Percentiles rank a stretch among this genome's conserved stretches.
Evolutionary conservation across 1,140 invertebrate species (phyloP).

Genomic region (Myzus persicae): DNA sequence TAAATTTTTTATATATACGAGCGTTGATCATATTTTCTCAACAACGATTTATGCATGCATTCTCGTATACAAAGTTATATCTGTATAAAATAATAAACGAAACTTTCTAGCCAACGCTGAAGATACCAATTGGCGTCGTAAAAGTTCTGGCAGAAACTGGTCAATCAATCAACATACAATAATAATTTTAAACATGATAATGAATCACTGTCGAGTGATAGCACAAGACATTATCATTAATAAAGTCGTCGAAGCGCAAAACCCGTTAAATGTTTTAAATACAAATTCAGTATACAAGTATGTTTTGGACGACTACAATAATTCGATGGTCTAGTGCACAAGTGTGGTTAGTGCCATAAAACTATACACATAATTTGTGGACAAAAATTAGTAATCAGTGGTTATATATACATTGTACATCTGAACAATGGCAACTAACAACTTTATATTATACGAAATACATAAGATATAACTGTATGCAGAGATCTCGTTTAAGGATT

Average conservation of each 20-base stretch:
- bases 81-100: not conserved
- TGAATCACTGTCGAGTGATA: not conserved
- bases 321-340: not conserved
- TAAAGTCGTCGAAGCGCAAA: not conserved
- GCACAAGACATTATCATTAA: not conserved
- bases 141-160: not conserved
- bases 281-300: no score
- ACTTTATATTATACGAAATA: not conserved
- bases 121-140: not conserved
- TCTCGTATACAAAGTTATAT: not conserved
- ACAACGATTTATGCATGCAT: not conserved
- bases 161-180: constrained; percentile 24
- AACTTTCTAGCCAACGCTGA: not conserved
- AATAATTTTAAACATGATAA: constrained; percentile 30
- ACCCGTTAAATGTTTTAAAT: not conserved
- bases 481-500: not conserved
- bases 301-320: not conserved
- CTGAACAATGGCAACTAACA: not conserved
- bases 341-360: not conserved
- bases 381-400: not conserved
- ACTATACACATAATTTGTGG: not conserved
- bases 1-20: not conserved
- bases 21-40: not conserved
- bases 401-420: not conserved
- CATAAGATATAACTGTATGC: not conserved